phyloP scores from a whole-genome alignment of 1,140 invertebrate species.

The Laupala kohalensis region DNA sequence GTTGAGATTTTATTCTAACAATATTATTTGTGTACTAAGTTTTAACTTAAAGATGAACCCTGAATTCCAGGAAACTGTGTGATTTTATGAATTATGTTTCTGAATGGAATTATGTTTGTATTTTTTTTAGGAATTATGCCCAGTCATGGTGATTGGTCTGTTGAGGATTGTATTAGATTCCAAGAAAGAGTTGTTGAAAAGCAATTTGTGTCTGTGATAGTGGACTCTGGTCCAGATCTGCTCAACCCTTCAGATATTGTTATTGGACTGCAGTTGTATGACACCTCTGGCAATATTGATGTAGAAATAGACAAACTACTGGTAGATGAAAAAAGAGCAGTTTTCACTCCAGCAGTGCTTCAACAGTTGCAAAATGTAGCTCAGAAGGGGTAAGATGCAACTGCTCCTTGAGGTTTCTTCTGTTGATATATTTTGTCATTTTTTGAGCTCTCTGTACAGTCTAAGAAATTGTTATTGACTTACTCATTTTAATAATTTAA shows the following conservation, averaged over 20 bases:
- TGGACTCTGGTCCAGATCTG: constrained; percentile 33
- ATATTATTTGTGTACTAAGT: too few species aligned
- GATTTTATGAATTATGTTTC: too few species aligned
- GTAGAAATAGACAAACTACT: constrained; percentile 36
- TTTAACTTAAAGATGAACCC: too few species aligned
- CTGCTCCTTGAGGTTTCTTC: too few species aligned
- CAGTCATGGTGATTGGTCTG: constrained; percentile 39
- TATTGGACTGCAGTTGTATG: constrained; percentile 38
- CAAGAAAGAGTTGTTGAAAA: constrained; percentile 40
- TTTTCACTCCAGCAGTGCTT: background rate
- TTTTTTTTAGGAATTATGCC: constrained; percentile 37
- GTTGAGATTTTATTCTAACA: too few species aligned
- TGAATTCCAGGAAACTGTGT: too few species aligned
- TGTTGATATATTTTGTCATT: too few species aligned
- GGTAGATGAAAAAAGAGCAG: constrained; percentile 26
- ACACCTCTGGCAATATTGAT: constrained; percentile 35
- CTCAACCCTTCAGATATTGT: constrained; percentile 32
- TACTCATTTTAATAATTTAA: too few species aligned
- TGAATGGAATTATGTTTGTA: too few species aligned
- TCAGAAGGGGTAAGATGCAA: background rate
- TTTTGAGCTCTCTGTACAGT: too few species aligned
- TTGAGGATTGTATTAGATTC: constrained; percentile 40
- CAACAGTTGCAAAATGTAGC: background rate
- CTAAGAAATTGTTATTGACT: too few species aligned
- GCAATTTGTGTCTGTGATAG: constrained; percentile 37